Conservation (phyloP, 2,797 vertebrate genomes). For the Premnoplex brunnescens region DNA sequence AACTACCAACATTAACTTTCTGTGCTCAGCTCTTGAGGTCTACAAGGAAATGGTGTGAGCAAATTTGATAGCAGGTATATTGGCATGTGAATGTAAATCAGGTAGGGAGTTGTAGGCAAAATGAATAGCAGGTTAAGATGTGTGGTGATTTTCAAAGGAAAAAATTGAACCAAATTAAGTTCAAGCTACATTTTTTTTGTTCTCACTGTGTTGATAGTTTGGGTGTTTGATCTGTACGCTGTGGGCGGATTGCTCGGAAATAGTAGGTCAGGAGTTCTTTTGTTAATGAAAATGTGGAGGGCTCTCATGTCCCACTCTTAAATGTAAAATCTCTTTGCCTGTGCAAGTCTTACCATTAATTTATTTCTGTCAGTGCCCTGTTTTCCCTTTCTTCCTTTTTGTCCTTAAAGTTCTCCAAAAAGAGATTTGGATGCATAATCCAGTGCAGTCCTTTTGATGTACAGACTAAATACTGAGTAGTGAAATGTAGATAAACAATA, state of each 20-base stretch:
- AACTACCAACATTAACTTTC: conserved; percentile 50
- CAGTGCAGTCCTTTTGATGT: background rate
- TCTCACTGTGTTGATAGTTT: background rate
- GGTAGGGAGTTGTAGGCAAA: conserved; percentile 8
- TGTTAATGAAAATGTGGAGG: background rate
- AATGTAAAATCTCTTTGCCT: background rate
- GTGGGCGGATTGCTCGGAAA: background rate
- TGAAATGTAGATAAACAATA: background rate
- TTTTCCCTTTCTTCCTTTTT: background rate
- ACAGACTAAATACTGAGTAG: background rate
- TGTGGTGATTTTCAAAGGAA: background rate
- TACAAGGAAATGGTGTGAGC: conserved; percentile 45
- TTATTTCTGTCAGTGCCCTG: background rate
- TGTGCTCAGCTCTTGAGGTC: conserved; percentile 17
- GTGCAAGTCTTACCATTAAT: background rate
- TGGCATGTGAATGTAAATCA: conserved; percentile 44
- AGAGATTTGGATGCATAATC: background rate
- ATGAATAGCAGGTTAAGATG: background rate
- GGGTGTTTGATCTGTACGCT: background rate
- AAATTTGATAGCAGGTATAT: conserved; percentile 42
- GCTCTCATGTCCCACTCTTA: background rate
- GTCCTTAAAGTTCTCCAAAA: background rate
- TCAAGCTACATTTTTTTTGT: background rate
- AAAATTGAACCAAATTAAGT: background rate
- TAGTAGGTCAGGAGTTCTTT: background rate